These are phyloP conservation scores for Agelas oroides DNA, from an alignment of 37 sponge, comb jelly and placozoan species.

Conservation along the genomic window DNA sequence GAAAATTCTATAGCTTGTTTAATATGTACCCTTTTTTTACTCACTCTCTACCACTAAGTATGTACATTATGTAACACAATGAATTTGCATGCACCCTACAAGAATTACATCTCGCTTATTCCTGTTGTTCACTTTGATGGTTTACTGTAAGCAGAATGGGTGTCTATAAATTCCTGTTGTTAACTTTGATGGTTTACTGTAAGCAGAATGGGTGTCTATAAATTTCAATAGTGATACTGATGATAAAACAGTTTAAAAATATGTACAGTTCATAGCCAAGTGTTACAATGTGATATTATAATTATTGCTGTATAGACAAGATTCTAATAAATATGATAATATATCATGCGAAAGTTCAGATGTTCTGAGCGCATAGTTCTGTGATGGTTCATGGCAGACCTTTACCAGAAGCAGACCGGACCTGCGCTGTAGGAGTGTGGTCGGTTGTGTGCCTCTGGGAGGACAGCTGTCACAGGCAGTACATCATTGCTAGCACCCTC, in stretches of 20 bases:
- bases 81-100: no score
- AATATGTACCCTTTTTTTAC: no score
- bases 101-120: no score
- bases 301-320: background rate
- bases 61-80: no score
- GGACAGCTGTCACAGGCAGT: constrained; percentile 37
- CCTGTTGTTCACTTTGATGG: no score
- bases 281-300: background rate
- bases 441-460: constrained; percentile 20
- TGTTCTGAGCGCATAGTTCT: background rate
- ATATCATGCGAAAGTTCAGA: constrained; percentile 2
- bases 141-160: background rate
- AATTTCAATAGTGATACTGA: background rate
- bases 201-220: background rate
- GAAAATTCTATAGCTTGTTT: no score
- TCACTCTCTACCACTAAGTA: no score
- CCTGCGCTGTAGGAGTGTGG: constrained; percentile 49
- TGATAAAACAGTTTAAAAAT: background rate
- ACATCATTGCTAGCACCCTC: constrained; percentile 30
- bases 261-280: background rate
- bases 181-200: no score
- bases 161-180: no score
- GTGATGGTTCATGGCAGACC: background rate
- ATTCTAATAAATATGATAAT: background rate
- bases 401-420: constrained; percentile 64